These are phyloP conservation scores for Garrulus glandarius DNA, from an alignment of 2,797 vertebrate genomes.

Conservation along the genomic window DNA sequence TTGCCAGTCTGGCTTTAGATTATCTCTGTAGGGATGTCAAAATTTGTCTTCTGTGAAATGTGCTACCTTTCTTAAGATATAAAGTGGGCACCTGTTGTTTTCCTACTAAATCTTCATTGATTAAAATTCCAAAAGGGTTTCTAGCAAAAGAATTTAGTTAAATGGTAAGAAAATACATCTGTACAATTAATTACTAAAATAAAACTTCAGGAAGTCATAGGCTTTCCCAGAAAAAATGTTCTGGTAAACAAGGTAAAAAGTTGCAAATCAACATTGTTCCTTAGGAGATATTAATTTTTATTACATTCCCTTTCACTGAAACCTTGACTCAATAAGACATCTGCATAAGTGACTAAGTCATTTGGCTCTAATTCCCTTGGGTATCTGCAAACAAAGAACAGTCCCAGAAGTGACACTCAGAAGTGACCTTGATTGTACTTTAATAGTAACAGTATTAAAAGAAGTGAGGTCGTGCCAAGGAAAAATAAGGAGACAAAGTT, in stretches of 20 bases:
- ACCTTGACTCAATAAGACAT: not conserved
- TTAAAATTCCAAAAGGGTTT: not conserved
- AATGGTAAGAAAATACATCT: not conserved
- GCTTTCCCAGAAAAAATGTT: not conserved
- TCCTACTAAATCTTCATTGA: not conserved
- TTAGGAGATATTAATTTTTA: not conserved
- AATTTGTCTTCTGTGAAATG: not conserved
- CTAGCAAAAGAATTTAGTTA: not conserved
- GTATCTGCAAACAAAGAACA: not conserved
- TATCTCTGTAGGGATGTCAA: not conserved
- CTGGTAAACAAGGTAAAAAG: not conserved
- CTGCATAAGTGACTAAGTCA: not conserved
- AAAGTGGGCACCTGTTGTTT: not conserved
- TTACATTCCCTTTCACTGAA: not conserved
- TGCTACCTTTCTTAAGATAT: not conserved
- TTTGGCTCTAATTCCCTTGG: not conserved
- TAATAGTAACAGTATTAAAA: not conserved
- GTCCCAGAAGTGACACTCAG: not conserved
- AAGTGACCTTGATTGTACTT: not conserved
- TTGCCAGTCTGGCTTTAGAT: not conserved
- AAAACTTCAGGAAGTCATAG: not conserved
- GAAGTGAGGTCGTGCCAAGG: not conserved
- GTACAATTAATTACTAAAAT: not conserved
- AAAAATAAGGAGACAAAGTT: not conserved
- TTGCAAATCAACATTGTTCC: not conserved